phyloP scores from a whole-genome alignment of 1,140 invertebrate genomes.

The Drosophila willistoni region DNA sequence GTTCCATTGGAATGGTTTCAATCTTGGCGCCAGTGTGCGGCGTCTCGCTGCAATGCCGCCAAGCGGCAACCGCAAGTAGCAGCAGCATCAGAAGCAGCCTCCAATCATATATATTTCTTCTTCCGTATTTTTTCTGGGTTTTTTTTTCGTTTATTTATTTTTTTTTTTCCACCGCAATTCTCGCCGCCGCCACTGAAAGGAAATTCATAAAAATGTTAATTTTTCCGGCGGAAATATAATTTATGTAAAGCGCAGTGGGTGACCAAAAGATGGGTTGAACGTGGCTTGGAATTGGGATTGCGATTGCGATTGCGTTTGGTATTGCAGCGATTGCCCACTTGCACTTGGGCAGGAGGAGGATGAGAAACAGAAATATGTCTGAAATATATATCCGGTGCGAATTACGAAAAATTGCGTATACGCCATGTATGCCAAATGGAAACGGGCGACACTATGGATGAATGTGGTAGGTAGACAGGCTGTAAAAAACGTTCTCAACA shows the following conservation, averaged over 20 bases:
- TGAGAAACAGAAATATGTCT: constrained; percentile 39
- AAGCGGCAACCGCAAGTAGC: constrained; percentile 10
- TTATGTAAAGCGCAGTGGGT: constrained; percentile 80
- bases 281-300: constrained; percentile 41
- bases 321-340: constrained; percentile 44
- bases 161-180: constrained; percentile 61
- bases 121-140: constrained; percentile 17
- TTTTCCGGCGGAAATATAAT: constrained; percentile 81
- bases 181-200: constrained; percentile 68
- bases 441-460: background rate
- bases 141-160: constrained; percentile 18
- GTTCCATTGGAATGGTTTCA: constrained; percentile 5
- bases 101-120: constrained; percentile 13
- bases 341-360: background rate
- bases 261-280: constrained; percentile 51
- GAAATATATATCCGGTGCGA: constrained; percentile 75
- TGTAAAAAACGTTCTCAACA: constrained; percentile 6
- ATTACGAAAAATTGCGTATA: constrained; percentile 58
- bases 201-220: constrained; percentile 82
- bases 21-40: constrained; percentile 72
- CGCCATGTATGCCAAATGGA: constrained; percentile 17
- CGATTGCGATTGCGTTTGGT: constrained; percentile 37
- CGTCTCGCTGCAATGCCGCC: constrained; percentile 34
- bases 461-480: background rate
- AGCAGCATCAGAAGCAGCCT: background rate